These are phyloP conservation scores for Quadroppia sp. DNA, from an alignment of 2,888 invertebrate genomes.

Conservation along the genomic window DNA sequence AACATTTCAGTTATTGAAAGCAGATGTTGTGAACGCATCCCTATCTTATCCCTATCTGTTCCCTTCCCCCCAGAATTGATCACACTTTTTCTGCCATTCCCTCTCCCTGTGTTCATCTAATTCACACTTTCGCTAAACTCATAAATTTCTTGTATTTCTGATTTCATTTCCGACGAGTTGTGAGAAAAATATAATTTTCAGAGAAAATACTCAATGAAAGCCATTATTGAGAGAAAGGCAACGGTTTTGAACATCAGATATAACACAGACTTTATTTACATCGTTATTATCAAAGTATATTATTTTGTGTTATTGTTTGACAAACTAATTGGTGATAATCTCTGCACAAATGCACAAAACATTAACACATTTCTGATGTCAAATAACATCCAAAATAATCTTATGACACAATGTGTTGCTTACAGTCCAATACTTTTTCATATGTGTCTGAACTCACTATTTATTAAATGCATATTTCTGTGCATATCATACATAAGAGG, in stretches of 20 bases:
- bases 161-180: background rate
- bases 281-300: background rate
- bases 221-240: background rate
- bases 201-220: background rate
- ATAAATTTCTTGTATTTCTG: constrained; percentile 22
- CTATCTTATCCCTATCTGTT: background rate
- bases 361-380: constrained; percentile 1
- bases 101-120: background rate
- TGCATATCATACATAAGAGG: no score
- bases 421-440: background rate
- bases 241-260: background rate
- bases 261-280: background rate
- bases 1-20: constrained; percentile 37
- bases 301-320: constrained; percentile 18
- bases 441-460: no score
- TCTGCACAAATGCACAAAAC: constrained; percentile 13
- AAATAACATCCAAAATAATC: constrained; percentile 17
- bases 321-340: constrained; percentile 33
- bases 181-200: background rate
- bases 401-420: background rate
- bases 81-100: background rate
- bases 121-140: background rate
- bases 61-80: background rate
- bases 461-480: no score
- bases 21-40: constrained; percentile 16